Evolutionary conservation across 2,113 vertebrate species (phyloP).

Genomic region (Turdus rufiventris): DNA sequence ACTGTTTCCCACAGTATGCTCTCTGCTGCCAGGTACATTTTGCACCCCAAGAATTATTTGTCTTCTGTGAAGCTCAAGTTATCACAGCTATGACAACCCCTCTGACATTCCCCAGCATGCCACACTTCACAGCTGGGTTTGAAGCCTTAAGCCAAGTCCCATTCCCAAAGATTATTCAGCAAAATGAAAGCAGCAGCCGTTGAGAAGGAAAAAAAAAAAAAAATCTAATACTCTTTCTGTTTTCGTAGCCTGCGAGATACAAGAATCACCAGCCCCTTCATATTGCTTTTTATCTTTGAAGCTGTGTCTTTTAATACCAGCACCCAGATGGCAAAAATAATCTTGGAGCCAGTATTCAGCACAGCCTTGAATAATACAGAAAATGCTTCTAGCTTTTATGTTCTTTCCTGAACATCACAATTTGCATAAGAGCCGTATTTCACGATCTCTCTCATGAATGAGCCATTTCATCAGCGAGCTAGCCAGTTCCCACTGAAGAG

Average conservation of each 20-base stretch:
- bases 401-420: conserved; percentile 13
- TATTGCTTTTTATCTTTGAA: conserved; percentile 48
- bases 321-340: conserved; percentile 54
- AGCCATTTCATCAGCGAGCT: neutral
- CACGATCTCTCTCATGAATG: conserved; percentile 3
- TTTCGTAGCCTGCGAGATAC: neutral
- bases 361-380: conserved; percentile 16
- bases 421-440: conserved; percentile 40
- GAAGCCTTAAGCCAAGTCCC: conserved; percentile 1
- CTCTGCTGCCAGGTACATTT: neutral
- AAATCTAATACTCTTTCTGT: neutral
- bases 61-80: neutral
- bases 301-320: conserved; percentile 29
- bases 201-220: neutral
- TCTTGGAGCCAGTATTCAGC: conserved; percentile 21
- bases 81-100: neutral
- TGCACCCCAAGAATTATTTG: neutral
- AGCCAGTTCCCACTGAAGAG: neutral
- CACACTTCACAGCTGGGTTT: conserved; percentile 23
- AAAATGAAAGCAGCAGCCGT: conserved; percentile 25
- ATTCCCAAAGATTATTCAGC: conserved; percentile 34
- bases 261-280: conserved; percentile 29
- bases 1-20: neutral
- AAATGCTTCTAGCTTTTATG: conserved; percentile 52
- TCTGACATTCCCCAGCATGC: neutral